phyloP scores from a whole-genome alignment of 2,797 vertebrate species.

The Spea hammondii region DNA sequence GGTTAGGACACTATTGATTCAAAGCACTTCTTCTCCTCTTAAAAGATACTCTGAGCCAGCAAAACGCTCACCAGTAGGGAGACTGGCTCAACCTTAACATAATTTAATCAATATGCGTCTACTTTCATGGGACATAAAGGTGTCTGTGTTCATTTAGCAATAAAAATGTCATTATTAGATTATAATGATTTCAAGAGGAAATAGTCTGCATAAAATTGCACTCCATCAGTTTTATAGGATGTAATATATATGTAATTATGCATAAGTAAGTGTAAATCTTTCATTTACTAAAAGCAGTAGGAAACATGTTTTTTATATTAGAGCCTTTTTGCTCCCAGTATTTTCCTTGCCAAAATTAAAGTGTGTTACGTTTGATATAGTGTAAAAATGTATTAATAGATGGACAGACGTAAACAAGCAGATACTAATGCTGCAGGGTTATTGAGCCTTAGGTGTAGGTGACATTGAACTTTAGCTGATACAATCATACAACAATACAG shows the following conservation, averaged over 20 bases:
- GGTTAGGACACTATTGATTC: conserved; percentile 80
- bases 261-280: conserved; percentile 43
- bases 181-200: conserved; percentile 48
- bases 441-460: background rate
- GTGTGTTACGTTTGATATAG: conserved; percentile 2
- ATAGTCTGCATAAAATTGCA: conserved; percentile 42
- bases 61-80: conserved; percentile 66
- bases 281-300: conserved; percentile 26
- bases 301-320: background rate
- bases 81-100: conserved; percentile 69
- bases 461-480: background rate
- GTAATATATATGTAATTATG: conserved; percentile 39
- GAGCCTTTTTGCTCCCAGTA: background rate
- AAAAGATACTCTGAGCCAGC: conserved; percentile 69
- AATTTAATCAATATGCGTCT: conserved; percentile 76
- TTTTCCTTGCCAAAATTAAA: background rate
- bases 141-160: conserved; percentile 71
- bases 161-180: conserved; percentile 68
- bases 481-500: too few species aligned
- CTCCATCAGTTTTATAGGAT: conserved; percentile 50
- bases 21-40: conserved; percentile 73
- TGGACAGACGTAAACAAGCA: background rate
- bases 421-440: background rate
- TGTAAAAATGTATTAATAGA: background rate
- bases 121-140: conserved; percentile 74